Evolutionary conservation across 2,888 invertebrate genomes (phyloP), one percentile per base, ranked within the genome.

Genomic region (Parthenolecanium corni): DNA sequence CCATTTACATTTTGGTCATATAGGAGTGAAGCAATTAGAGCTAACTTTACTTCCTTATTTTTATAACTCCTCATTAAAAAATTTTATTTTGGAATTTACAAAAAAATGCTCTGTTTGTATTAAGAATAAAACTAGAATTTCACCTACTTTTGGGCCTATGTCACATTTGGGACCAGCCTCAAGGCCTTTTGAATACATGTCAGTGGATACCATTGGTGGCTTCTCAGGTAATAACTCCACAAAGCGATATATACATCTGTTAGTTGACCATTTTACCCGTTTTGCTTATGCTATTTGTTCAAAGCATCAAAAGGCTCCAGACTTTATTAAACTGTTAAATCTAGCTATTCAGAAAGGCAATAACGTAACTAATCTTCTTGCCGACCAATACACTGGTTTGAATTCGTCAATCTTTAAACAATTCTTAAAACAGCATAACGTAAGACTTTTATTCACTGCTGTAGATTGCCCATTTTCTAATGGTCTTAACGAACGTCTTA

Each of bases 121-220:
- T 54, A 68, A 68, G 63, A 72, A 71, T 54, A 71, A 71, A 66
- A 66, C 69, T 23, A 67, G 71, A 67, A 64, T 66, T 54, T 64
- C 66, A 31, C 23, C 64, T 11, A 67, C 66, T 57, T 54, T 67
- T 57, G 71, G 67, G 4, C 57, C 67, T 18, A 64, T 70, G 66
- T 69, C 69, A 6, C 68, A 69, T 24, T 47, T 70, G 18, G 69
- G 70, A 12, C 70, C 71, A 12, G 69, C 71, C 5, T 62, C 61
- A 40, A 40, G 67, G 16, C 69, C 69, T 11, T 69, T 69, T 64
- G 68, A 70, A 65, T 69, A 70, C 57, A 47, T 69, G 2, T 69
- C 70, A 6, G 64, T 71, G 9, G 70, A 71, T 54, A 71, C 70
- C 6, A 70, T 70, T 44, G 70, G 69, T 21, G 70, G 70, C 5